Evolutionary conservation across 2,888 invertebrate genomes (phyloP).

Genomic region (Resseliella maxima): DNA sequence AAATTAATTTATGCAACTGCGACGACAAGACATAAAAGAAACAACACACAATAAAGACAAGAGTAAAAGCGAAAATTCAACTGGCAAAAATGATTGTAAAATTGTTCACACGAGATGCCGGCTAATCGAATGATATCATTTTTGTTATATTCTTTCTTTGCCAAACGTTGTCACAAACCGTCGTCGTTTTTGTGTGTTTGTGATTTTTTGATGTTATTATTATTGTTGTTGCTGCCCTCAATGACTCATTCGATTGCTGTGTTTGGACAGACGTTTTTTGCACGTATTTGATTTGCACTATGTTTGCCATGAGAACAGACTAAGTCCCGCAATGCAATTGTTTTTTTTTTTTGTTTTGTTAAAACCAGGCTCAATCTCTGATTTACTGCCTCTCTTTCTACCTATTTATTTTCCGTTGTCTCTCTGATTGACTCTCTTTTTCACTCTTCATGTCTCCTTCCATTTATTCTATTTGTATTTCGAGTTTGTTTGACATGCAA

Average conservation of each 20-base stretch:
- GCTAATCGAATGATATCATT: slow-evolving; percentile 30
- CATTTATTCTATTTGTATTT: slow-evolving; percentile 38
- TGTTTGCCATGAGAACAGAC: too few species aligned
- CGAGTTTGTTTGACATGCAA: slow-evolving; percentile 50
- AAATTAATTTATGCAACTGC: slow-evolving; percentile 47
- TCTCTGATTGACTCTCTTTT: background rate
- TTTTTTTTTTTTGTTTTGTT: too few species aligned
- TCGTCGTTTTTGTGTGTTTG: too few species aligned
- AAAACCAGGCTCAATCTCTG: too few species aligned
- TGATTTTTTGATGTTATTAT: background rate
- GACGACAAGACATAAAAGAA: background rate
- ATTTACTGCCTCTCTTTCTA: too few species aligned
- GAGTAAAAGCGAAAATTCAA: slow-evolving; percentile 9
- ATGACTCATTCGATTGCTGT: too few species aligned
- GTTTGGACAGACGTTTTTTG: too few species aligned
- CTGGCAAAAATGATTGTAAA: background rate
- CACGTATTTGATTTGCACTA: too few species aligned
- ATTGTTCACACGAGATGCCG: slow-evolving; percentile 38
- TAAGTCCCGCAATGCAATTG: too few species aligned
- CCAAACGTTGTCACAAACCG: too few species aligned
- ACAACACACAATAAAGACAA: background rate
- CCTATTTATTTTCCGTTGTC: background rate
- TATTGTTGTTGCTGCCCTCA: background rate
- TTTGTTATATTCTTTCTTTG: background rate
- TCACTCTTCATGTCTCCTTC: background rate